Base-by-base conservation (phyloP, 2,113 vertebrate genomes). In the Crotophaga sulcirostris region DNA sequence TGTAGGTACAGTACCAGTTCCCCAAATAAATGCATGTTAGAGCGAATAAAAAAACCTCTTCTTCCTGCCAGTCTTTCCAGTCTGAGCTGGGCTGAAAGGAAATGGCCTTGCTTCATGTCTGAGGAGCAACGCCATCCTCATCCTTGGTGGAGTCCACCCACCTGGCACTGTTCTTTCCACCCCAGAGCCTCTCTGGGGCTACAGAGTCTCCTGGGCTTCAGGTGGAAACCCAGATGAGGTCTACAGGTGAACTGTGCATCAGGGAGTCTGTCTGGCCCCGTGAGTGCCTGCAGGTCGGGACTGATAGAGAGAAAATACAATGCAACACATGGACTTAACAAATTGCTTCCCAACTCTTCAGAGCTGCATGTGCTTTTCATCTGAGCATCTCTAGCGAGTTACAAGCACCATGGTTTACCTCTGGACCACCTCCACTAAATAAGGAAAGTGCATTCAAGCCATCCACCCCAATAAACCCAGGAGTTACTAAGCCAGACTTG, bases 311-410 rank as follows among this genome's bases (percentile, higher is more conserved):
- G 82, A 81, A 93, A 91, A 47, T 12, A 10, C 34, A 81, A 54
- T 13, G 10, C 64, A 89, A 40, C 86, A 80, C 19, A 0, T 31
- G 83, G 47, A 25, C 10, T 96, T 94, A 90, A 90, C 82, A 73
- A 88, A 82, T 74, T 76, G 68, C 91, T 88, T 74, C 69, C 54
- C 86, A 89, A n/a, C 55, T 83, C 55, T 95, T 90, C 11, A 10
- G 24, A 3, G 4, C 17, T 29, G 7, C 82, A 91, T 0, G 3
- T 93, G 78, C 54, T 96, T 86, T 88, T 59, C 68, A 47, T 84
- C 72, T 88, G 59, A 86, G 26, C 66, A 69, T 63, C 89, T 83
- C 89, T 31, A 66, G 25, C 62, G n/a, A 4, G 68, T 62, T 0
- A 0, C 56, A 33, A 59, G 63, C 51, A 38, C 47, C 49, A 63